Percentiles rank a stretch among this genome's conserved stretches.
Conservation (phyloP, 2,113 vertebrate species). For the Heteronetta atricapilla region DNA sequence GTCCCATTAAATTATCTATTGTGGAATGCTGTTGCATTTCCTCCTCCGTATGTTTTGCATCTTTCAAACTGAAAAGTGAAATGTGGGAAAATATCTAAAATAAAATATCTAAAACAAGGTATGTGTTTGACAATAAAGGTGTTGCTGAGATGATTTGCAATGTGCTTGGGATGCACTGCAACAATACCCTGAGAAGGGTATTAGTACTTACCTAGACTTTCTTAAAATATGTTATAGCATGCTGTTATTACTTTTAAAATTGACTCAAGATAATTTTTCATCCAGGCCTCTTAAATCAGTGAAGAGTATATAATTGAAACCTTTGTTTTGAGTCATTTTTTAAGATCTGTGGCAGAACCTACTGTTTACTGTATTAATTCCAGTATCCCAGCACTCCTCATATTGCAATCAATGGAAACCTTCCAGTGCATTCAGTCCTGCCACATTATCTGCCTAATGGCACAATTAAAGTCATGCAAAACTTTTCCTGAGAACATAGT, state of each 20-base stretch:
- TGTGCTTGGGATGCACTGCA: background rate
- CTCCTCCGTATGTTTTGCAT: background rate
- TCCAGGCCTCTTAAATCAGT: background rate
- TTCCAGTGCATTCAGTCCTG: background rate
- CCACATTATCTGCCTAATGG: background rate
- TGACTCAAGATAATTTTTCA: background rate
- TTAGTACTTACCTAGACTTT: background rate
- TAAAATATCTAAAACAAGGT: background rate
- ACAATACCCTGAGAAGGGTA: background rate
- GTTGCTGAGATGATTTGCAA: background rate
- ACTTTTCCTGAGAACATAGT: background rate
- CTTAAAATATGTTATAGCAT: background rate
- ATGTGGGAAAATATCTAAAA: background rate
- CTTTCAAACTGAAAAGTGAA: background rate
- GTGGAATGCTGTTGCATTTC: background rate
- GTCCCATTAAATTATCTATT: background rate
- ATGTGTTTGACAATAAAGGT: background rate
- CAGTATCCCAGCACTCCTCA: background rate
- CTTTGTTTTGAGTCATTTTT: background rate
- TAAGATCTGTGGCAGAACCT: background rate
- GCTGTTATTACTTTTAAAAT: background rate
- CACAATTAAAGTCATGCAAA: background rate
- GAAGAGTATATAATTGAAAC: background rate
- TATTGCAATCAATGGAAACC: background rate
- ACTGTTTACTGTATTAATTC: background rate